Percentiles rank a stretch among this genome's conserved stretches.
Conservation (phyloP, 2,797 vertebrate species). For the Manis pentadactyla region DNA sequence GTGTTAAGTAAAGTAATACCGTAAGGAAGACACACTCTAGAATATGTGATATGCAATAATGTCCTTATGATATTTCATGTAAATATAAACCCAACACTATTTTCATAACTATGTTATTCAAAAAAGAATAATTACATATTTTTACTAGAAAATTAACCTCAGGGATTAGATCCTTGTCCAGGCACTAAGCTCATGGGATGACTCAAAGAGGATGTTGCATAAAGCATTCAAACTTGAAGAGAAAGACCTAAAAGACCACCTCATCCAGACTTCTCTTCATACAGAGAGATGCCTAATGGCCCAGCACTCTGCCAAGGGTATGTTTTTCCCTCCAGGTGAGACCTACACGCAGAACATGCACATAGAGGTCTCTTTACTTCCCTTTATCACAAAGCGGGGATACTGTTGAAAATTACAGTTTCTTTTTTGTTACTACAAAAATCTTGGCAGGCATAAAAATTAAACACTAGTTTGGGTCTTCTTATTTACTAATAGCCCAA, state of each 20-base stretch:
- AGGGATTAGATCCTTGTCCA: not conserved
- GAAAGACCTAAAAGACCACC: not conserved
- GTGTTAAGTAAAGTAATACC: slow-evolving; percentile 74
- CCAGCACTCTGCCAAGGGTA: not conserved
- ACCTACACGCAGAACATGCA: not conserved
- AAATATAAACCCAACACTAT: slow-evolving; percentile 52
- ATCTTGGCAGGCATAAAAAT: not conserved
- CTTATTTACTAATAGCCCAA: not conserved
- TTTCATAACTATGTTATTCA: slow-evolving; percentile 42
- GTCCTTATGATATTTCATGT: not conserved
- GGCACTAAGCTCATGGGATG: not conserved
- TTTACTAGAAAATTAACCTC: slow-evolving; percentile 53
- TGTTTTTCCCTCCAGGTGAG: not conserved
- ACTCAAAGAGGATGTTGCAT: not conserved
- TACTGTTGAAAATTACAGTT: not conserved
- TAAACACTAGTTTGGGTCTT: not conserved
- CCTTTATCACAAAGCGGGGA: not conserved
- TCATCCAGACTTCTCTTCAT: not conserved
- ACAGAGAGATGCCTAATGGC: not conserved
- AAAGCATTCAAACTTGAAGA: slow-evolving; percentile 13
- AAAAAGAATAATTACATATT: slow-evolving; percentile 59
- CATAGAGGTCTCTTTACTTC: not conserved
- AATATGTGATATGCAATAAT: slow-evolving; percentile 47
- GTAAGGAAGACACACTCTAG: slow-evolving; percentile 30
- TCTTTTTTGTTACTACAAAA: not conserved